A percentile compares a stretch with the other conserved stretches of the same genome.
Evolutionary conservation across 2,113 vertebrate genomes (phyloP).

Genomic region (Ictalurus furcatus): DNA sequence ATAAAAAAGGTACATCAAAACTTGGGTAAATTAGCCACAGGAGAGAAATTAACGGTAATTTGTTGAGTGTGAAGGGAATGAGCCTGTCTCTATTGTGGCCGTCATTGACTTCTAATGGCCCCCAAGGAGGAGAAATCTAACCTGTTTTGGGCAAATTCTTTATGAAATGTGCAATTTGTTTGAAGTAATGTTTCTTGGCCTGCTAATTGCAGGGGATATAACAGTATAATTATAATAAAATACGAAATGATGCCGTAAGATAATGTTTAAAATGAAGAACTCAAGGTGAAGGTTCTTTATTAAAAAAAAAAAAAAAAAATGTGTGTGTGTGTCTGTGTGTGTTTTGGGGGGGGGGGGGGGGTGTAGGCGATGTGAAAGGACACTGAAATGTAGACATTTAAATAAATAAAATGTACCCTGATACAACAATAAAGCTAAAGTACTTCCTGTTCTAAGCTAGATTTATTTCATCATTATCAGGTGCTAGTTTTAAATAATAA

Average conservation of each 20-base stretch:
- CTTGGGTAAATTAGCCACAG: constrained; percentile 46
- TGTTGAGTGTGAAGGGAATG: constrained; percentile 51
- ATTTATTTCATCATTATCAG: not conserved
- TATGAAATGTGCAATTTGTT: not conserved
- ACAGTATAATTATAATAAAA: not conserved
- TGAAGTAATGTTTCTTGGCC: not conserved
- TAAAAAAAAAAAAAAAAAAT: too few species aligned
- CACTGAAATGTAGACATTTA: not conserved
- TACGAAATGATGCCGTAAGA: not conserved
- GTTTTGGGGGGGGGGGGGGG: not conserved
- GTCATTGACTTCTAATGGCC: constrained; percentile 20
- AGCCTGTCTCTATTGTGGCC: constrained; percentile 21
- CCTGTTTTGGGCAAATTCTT: not conserved
- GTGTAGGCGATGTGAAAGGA: not conserved
- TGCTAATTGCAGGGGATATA: not conserved
- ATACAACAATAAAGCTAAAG: not conserved
- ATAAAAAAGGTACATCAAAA: constrained; percentile 54
- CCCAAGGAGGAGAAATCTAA: constrained; percentile 1
- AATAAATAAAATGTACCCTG: not conserved
- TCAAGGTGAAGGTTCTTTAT: not conserved
- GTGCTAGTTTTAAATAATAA: not conserved
- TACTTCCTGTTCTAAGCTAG: not conserved
- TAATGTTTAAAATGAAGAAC: not conserved
- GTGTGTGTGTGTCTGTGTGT: too few species aligned
- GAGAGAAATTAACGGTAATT: constrained; percentile 53